Base-by-base conservation (phyloP, 1,140 invertebrate species). In the Dendrolimus punctatus region DNA sequence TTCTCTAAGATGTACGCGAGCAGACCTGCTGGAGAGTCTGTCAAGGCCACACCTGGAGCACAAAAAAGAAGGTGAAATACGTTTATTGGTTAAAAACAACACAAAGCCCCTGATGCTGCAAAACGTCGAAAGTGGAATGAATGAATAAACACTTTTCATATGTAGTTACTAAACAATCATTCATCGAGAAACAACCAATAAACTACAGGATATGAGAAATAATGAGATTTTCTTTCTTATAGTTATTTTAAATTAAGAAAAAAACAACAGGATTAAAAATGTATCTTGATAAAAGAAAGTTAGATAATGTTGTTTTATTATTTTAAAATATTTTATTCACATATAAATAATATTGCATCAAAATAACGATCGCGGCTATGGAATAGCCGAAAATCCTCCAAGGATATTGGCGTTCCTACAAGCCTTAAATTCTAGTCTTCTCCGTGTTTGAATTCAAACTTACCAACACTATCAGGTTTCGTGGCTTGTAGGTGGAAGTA, bases 401-500 rank as follows among this genome's bases (percentile, higher is more conserved):
- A 23, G 23, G 23, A 23, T 2, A 23, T 23, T 23, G 23, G 23
- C 3, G 23, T 23, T 23, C 1, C 23, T 23, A 23, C 23, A 23
- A 23, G 23, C 23, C 23, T 42, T 42, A 42, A 42, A 2, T 42
- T n/a, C 41, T 3, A 42, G 41, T 8, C 41, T 23, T 23, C 4
- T 42, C 41, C 41, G 39, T 8, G 46, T 37, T 39, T 4, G 36
- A 53, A 39, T 44, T 8, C 40, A 44, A 62, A 68, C 73, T 71
- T 85, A 93, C 93, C 94, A 55, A 96, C 85, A 6, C 95, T 97
- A 71, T 97, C 95, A 4, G 96, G 95, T 80, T 96, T 96, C 0
- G 94, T 95, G 5, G 93, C 89, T 82, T 97, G 95, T 37, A 97
- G 77, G 68, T 95, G 93, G 8, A 93, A 66, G 68, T 97, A 97